Base-by-base conservation (phyloP, 2,797 vertebrate species). In the Ptychadena robeensis region DNA sequence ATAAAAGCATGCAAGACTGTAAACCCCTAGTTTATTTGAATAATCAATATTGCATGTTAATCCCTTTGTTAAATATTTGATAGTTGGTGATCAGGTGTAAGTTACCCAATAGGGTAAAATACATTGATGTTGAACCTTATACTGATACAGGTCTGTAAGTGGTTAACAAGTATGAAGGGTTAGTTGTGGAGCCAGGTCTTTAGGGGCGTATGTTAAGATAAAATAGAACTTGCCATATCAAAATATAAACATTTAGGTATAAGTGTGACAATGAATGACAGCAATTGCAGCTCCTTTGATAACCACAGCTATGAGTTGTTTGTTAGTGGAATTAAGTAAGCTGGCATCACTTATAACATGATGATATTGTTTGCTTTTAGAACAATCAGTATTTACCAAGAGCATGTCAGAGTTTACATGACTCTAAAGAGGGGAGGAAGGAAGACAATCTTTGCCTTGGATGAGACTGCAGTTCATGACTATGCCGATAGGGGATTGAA, bases 31-130 rank as follows among this genome's bases (percentile, higher is more conserved):
- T 59, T 40, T 65, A 77, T 34, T 15, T 34, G 28, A 67, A 40
- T 30, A 9, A 67, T 77, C 28, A 67, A 53, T 66, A 25, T 40
- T 77, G 75, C 75, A 77, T 66, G 63, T 25, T 77, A 77, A 67
- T 66, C 75, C 61, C 30, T 67, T 67, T 27, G 28, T n/a, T 77
- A 67, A 77, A 67, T 67, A 77, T 77, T 67, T 77, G 63, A 66
- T 77, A 67, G 18, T 48, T 53, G 10, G 28, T 32, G 64, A 67
- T 66, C 38, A 53, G 38, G 64, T 77, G 28, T 65, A 77, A 66
- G 74, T 77, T 77, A 44, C 32, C 74, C 61, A 30, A 44, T 66
- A 31, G 15, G n/a, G 25, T 48, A 44, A 77, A 48, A 66, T 32
- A 48, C 61, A 77, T 66, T 77, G 75, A 66, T 66, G 32, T 27